Evolutionary conservation across 1,140 invertebrate species (phyloP).

Genomic region (Maniola jurtina): DNA sequence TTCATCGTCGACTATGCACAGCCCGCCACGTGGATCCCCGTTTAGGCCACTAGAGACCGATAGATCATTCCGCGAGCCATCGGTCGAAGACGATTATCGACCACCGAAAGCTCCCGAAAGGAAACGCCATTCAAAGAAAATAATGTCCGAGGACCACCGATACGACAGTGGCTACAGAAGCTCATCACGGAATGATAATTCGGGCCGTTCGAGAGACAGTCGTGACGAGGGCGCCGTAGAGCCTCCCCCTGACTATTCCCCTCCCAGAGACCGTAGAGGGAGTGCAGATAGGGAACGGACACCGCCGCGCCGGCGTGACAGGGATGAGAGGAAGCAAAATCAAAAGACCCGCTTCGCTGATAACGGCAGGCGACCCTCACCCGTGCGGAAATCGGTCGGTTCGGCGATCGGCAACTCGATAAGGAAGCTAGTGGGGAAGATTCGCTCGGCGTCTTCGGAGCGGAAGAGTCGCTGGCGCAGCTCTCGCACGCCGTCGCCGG

Average conservation of each 20-base stretch:
- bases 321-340: conserved; percentile 80
- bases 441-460: conserved; percentile 86
- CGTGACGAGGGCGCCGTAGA: conserved; percentile 75
- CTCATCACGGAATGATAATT: conserved; percentile 74
- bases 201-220: conserved; percentile 71
- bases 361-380: conserved; percentile 67
- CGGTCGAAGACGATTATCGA: conserved; percentile 70
- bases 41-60: conserved; percentile 71
- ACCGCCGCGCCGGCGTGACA: conserved; percentile 74
- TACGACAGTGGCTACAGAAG: conserved; percentile 79
- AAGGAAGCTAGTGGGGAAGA: conserved; percentile 87
- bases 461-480: conserved; percentile 81
- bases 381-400: conserved; percentile 78
- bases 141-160: conserved; percentile 72
- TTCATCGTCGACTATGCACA: conserved; percentile 78
- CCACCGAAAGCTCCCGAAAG: conserved; percentile 80
- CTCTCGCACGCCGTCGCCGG: conserved; percentile 79
- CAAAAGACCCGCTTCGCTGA: conserved; percentile 84
- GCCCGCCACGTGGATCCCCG: conserved; percentile 73
- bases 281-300: conserved; percentile 75
- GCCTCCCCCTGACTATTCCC: conserved; percentile 85
- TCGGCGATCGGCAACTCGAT: conserved; percentile 85
- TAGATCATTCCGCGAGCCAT: conserved; percentile 65
- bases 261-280: conserved; percentile 78
- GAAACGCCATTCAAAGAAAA: conserved; percentile 77